Base-by-base conservation (phyloP, 2,888 invertebrate genomes). In the Leucoptera coffeella region DNA sequence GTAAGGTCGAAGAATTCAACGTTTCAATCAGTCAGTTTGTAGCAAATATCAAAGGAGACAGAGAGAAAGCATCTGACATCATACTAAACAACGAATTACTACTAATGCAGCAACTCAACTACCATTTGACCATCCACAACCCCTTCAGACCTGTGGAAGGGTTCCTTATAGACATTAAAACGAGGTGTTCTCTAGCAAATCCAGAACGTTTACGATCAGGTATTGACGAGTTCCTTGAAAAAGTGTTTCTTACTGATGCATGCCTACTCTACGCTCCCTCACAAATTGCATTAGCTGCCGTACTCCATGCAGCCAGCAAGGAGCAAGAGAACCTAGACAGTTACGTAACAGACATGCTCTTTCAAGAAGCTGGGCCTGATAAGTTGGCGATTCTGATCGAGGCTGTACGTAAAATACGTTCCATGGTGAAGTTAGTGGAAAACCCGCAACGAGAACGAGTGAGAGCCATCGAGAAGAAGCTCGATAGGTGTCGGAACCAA, bases 1-100 rank as follows among this genome's bases (percentile, higher is more conserved):
- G 91, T 49, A 96, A 99, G 76, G 94, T 96, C 1, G 97, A 99
- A 58, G 99, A 99, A 61, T 99, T 99, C 49, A 96, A 96, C 57
- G 90, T 99, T 2, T 92, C 95, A 0, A 95, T 99, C 31, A 80
- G 79, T 14, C 94, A 97, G 45, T 99, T 99, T 65, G 93, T 97
- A 1, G 82, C 84, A 1, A 95, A 95, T 50, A 83, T 94, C 15
- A 88, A 85, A 56, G 92, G 93, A 0, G 91, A 94, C 44, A 74
- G 89, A 36, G 87, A 86, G 39, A 92, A 92, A 47, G 92, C 93
- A 8, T 84, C 89, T 8, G 92, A 94, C 45, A 91, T 94, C 29
- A 93, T 97, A 40, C 67, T 96, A 23, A 92, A 92, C 39, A 94
- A 94, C 56, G 97, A 97, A 60, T 64, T 97, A 29, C 64, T 93